Conservation (phyloP, 2,797 vertebrate genomes). For the Antennarius maculatus region DNA sequence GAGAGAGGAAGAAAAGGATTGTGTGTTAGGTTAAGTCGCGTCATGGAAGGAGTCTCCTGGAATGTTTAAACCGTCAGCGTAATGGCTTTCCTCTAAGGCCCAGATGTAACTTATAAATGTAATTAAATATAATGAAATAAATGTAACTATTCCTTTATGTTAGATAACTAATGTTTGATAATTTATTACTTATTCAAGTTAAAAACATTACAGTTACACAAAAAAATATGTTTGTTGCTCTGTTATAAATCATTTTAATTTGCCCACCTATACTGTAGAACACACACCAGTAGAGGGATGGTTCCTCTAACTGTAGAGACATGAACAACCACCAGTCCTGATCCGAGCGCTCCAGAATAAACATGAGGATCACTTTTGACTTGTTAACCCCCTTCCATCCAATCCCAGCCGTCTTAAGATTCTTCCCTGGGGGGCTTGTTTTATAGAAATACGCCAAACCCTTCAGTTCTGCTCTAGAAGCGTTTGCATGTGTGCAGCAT, state of each 20-base stretch:
- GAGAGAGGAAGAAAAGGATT: not conserved
- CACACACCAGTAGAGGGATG: constrained; percentile 35
- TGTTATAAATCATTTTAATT: no score
- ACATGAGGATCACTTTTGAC: constrained; percentile 66
- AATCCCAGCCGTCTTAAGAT: constrained; percentile 62
- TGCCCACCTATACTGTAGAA: constrained; percentile 20
- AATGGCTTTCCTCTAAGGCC: not conserved
- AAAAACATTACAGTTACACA: no score
- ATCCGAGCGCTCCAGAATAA: constrained; percentile 69
- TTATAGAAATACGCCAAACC: constrained; percentile 73
- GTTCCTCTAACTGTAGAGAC: constrained; percentile 27
- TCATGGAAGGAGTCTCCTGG: not conserved
- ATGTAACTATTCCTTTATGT: no score
- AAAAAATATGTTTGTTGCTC: no score
- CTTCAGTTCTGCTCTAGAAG: constrained; percentile 64
- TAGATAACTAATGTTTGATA: no score
- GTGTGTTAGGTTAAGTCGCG: no score
- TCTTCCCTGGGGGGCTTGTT: constrained; percentile 64
- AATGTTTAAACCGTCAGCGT: constrained; percentile 16
- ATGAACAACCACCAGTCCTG: constrained; percentile 53
- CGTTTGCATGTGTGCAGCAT: constrained; percentile 33
- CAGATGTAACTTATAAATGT: no score
- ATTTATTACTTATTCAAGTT: no score
- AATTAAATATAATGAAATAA: no score
- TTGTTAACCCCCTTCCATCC: constrained; percentile 53